Conservation (phyloP, 2,797 vertebrate species). For the Phoebastria nigripes region DNA sequence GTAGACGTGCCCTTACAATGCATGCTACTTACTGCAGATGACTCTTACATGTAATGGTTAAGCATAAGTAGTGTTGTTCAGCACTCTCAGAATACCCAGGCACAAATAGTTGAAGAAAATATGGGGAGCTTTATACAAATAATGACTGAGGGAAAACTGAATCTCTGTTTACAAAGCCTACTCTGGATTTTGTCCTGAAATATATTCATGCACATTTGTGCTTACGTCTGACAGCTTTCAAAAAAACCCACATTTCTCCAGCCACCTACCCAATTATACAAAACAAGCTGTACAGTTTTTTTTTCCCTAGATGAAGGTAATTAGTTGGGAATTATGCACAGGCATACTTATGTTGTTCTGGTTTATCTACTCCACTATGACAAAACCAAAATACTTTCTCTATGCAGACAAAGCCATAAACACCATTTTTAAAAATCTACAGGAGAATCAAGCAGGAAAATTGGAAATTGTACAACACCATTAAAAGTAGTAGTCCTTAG, state of each 20-base stretch:
- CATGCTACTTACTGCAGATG: neutral
- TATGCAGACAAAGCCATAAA: neutral
- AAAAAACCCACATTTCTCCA: fast-evolving
- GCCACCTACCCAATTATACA: neutral
- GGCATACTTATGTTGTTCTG: neutral
- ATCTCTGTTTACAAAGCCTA: neutral
- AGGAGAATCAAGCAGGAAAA: neutral
- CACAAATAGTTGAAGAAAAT: neutral
- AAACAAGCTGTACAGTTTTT: neutral
- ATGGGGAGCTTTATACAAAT: neutral
- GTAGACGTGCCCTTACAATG: fast-evolving
- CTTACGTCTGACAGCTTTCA: neutral
- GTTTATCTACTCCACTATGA: neutral
- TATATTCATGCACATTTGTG: neutral
- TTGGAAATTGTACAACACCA: neutral
- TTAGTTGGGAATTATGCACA: neutral
- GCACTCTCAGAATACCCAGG: neutral
- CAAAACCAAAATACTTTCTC: neutral
- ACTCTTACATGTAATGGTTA: neutral
- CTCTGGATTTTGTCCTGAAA: neutral
- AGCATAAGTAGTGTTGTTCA: neutral
- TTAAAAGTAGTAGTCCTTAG: neutral
- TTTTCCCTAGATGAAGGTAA: neutral
- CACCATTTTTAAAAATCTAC: neutral
- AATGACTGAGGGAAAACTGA: neutral